Evolutionary conservation across 2,113 vertebrate species (phyloP).

Genomic region (Gnathonemus echidnorhynchus): DNA sequence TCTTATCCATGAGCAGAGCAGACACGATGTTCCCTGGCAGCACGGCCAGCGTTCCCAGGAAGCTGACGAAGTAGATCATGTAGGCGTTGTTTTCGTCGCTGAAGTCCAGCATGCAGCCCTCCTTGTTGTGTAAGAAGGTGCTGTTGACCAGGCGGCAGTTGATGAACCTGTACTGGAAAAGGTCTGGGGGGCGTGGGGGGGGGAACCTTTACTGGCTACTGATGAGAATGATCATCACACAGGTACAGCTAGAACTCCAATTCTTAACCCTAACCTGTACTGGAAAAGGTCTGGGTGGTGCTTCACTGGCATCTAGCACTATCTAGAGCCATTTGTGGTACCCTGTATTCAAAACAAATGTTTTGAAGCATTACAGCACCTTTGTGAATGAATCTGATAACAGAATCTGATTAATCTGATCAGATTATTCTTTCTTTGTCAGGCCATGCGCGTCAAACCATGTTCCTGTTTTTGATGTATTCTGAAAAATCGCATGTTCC

Average conservation of each 20-base stretch:
- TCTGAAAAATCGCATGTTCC: neutral
- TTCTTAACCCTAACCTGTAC: neutral
- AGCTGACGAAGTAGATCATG: constrained; percentile 98
- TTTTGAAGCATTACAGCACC: neutral
- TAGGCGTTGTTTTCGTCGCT: constrained; percentile 92
- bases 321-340: neutral
- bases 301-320: neutral
- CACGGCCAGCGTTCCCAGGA: constrained; percentile 88
- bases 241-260: neutral
- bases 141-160: constrained; percentile 86
- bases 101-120: constrained; percentile 89
- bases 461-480: neutral
- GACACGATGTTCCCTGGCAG: constrained; percentile 94
- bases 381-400: neutral
- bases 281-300: neutral
- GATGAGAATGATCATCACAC: neutral
- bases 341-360: neutral
- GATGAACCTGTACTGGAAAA: constrained; percentile 88
- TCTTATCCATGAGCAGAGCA: constrained; percentile 96
- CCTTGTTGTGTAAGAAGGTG: constrained; percentile 94
- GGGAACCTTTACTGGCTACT: neutral
- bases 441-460: neutral
- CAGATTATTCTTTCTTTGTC: neutral
- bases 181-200: constrained; percentile 58
- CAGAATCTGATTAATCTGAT: neutral